phyloP scores from a whole-genome alignment of 2,888 invertebrate species.

The Leptopilina syphax region DNA sequence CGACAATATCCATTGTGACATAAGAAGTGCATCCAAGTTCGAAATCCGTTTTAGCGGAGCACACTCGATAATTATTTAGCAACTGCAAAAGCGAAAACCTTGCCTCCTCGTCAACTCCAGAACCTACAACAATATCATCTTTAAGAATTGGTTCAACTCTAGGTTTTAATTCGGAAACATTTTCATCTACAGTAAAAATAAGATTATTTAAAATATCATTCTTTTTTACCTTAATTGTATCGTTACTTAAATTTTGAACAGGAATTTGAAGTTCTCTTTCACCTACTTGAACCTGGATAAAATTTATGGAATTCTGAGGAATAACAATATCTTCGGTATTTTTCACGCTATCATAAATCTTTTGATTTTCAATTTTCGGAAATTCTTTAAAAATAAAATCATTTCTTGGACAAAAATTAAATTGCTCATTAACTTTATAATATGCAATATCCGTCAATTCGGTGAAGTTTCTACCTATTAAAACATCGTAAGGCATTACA shows the following conservation, averaged over 20 bases:
- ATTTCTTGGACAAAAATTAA: constrained; percentile 17
- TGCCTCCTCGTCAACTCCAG: background rate
- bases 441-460: constrained; percentile 54
- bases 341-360: constrained; percentile 6
- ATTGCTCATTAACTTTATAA: constrained; percentile 49
- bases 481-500: constrained; percentile 55
- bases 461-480: constrained; percentile 57
- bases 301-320: constrained; percentile 44
- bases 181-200: background rate
- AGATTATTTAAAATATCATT: background rate
- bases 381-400: background rate
- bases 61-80: constrained; percentile 42
- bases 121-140: background rate
- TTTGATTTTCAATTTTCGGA: background rate
- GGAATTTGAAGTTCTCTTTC: constrained; percentile 29
- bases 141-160: constrained; percentile 25
- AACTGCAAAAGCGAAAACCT: constrained; percentile 2
- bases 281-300: constrained; percentile 24
- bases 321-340: background rate
- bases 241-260: background rate
- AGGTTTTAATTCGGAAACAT: constrained; percentile 1
- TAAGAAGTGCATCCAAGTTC: constrained; percentile 49
- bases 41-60: constrained; percentile 44
- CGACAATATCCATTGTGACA: constrained; percentile 52
- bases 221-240: background rate